These are phyloP conservation scores for Thaumatotibia leucotreta DNA, from an alignment of 1,140 invertebrate genomes.

Conservation along the genomic window DNA sequence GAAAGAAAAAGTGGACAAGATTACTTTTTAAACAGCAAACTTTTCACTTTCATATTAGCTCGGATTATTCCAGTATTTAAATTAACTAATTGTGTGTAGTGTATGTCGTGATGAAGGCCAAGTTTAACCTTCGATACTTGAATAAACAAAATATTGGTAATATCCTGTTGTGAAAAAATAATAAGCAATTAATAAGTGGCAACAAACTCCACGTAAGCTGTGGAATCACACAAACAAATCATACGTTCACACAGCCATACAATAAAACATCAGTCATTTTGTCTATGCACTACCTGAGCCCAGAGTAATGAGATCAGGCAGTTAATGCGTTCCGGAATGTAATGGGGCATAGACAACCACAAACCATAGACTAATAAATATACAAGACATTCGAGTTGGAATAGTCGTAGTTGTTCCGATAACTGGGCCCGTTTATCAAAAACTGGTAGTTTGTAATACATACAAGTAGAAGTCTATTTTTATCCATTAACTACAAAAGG, in stretches of 20 bases:
- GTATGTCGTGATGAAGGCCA: not conserved
- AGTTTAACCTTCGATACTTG: not conserved
- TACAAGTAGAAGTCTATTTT: too few species aligned
- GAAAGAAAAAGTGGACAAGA: slow-evolving; percentile 3
- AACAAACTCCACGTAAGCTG: not conserved
- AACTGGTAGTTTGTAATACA: too few species aligned
- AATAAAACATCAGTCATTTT: slow-evolving; percentile 7
- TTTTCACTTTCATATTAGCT: not conserved
- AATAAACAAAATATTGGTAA: too few species aligned
- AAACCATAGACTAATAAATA: not conserved
- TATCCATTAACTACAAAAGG: too few species aligned
- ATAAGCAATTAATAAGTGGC: too few species aligned
- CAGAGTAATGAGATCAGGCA: not conserved
- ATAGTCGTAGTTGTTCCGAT: too few species aligned
- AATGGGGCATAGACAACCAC: not conserved
- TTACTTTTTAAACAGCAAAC: not conserved
- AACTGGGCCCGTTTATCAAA: too few species aligned
- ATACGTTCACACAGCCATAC: slow-evolving; percentile 2
- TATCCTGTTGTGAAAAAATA: not conserved
- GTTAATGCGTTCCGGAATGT: slow-evolving; percentile 2
- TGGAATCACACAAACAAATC: not conserved
- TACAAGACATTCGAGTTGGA: not conserved
- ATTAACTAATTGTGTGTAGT: not conserved
- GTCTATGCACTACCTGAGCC: not conserved
- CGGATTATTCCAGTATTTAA: not conserved